Evolutionary conservation across 2,888 invertebrate genomes (phyloP).

Genomic region (Drosophila mimetica): DNA sequence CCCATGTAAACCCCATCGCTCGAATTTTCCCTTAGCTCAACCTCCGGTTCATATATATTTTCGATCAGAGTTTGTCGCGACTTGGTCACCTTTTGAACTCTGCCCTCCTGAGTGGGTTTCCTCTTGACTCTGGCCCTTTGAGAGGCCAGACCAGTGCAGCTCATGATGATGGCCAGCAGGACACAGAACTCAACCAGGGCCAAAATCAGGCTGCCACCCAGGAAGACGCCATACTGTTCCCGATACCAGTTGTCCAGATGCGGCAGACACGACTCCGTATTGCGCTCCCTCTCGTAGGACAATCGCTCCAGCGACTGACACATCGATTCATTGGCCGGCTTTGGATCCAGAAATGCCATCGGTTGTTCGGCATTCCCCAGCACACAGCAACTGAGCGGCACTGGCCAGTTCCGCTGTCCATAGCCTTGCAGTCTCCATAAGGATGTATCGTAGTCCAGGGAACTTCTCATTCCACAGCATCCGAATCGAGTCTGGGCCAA

Average conservation of each 20-base stretch:
- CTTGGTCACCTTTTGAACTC: constrained; percentile 50
- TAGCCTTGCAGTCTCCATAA: constrained; percentile 91
- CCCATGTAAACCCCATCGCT: constrained; percentile 45
- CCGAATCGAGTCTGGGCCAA: constrained; percentile 90
- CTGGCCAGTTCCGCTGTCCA: constrained; percentile 88
- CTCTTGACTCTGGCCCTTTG: constrained; percentile 57
- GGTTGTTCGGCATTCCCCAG: constrained; percentile 86
- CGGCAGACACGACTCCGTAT: constrained; percentile 86
- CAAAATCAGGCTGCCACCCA: constrained; percentile 88
- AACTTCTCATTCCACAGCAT: constrained; percentile 92
- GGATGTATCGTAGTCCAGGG: constrained; percentile 92
- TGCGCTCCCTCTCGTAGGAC: constrained; percentile 81
- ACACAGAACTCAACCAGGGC: constrained; percentile 90
- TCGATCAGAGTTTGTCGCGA: constrained; percentile 79
- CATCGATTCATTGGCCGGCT: constrained; percentile 88
- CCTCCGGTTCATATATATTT: constrained; percentile 82
- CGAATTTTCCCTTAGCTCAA: constrained; percentile 61
- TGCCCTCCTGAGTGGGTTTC: constrained; percentile 41
- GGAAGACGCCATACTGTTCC: constrained; percentile 89
- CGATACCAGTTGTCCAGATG: constrained; percentile 91
- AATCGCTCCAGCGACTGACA: constrained; percentile 87
- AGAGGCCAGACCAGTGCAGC: constrained; percentile 87
- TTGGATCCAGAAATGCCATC: constrained; percentile 90
- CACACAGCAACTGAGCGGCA: constrained; percentile 89
- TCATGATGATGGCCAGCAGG: constrained; percentile 89